These are phyloP conservation scores for Campylorhamphus procurvoides DNA, from an alignment of 2,113 vertebrate species.

Conservation along the genomic window DNA sequence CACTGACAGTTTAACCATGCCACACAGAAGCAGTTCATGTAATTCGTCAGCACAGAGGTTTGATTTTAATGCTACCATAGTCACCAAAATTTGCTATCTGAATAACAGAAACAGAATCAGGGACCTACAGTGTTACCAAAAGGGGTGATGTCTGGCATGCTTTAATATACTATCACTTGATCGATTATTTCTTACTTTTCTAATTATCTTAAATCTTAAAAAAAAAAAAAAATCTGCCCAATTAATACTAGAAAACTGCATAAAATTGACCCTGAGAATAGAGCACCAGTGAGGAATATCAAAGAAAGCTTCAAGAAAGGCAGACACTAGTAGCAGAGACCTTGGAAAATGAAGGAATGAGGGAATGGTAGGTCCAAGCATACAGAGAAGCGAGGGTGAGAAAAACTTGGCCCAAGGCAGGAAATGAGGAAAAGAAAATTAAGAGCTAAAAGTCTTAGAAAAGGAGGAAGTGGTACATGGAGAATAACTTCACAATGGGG, in stretches of 20 bases:
- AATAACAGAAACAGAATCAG: background rate
- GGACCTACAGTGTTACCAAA: background rate
- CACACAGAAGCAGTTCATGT: background rate
- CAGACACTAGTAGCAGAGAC: background rate
- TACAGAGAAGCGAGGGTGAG: background rate
- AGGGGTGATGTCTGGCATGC: background rate
- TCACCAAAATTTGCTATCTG: background rate
- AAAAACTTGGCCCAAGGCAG: background rate
- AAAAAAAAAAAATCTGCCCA: background rate
- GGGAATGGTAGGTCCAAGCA: background rate
- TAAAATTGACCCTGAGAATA: background rate
- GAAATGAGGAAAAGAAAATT: background rate
- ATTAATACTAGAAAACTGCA: background rate
- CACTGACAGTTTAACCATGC: background rate
- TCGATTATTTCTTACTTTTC: background rate
- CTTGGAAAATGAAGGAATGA: background rate
- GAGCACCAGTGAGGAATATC: background rate
- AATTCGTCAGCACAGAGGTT: background rate
- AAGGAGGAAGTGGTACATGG: background rate
- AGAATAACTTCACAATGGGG: background rate
- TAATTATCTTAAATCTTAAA: background rate
- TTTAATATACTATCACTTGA: background rate
- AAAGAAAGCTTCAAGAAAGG: background rate
- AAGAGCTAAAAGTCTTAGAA: background rate
- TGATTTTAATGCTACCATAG: background rate